These are phyloP conservation scores for Misgurnus anguillicaudatus DNA, from an alignment of 2,113 vertebrate genomes.

Conservation along the genomic window DNA sequence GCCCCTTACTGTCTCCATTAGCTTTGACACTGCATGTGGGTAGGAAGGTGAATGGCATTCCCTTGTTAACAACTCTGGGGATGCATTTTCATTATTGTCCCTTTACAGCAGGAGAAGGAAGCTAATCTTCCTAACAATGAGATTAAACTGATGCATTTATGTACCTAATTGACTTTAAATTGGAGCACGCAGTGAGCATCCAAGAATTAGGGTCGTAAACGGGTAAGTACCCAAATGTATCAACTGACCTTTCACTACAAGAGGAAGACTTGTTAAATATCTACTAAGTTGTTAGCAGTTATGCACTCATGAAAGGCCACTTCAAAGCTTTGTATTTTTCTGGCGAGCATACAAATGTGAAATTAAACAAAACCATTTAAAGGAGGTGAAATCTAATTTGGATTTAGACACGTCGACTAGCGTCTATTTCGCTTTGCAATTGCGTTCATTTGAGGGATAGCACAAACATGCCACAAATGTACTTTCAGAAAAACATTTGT, in stretches of 20 bases:
- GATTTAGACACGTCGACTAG: no score
- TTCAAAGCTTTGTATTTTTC: constrained; percentile 3
- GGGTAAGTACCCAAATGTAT: constrained; percentile 40
- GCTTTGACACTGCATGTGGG: constrained; percentile 51
- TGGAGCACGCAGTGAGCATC: constrained; percentile 35
- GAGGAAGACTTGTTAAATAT: constrained; percentile 46
- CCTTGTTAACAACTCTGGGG: constrained; percentile 48
- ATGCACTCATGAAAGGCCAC: neutral
- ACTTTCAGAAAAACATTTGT: constrained; percentile 59
- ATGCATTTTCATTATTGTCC: constrained; percentile 44
- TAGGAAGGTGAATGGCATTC: constrained; percentile 47
- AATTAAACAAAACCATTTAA: neutral
- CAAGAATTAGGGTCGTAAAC: constrained; percentile 43
- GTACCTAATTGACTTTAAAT: constrained; percentile 59
- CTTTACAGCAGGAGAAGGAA: constrained; percentile 47
- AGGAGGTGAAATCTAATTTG: neutral
- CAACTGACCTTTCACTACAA: constrained; percentile 35
- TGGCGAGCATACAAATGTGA: neutral
- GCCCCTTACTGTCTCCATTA: constrained; percentile 42
- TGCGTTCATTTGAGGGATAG: neutral
- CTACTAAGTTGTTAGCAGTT: neutral
- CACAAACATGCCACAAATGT: constrained; percentile 42
- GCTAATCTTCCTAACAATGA: constrained; percentile 52
- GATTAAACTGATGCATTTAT: constrained; percentile 56
- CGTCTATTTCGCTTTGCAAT: neutral